phyloP scores from a whole-genome alignment of 2,113 vertebrate species.

The Oplegnathus fasciatus region DNA sequence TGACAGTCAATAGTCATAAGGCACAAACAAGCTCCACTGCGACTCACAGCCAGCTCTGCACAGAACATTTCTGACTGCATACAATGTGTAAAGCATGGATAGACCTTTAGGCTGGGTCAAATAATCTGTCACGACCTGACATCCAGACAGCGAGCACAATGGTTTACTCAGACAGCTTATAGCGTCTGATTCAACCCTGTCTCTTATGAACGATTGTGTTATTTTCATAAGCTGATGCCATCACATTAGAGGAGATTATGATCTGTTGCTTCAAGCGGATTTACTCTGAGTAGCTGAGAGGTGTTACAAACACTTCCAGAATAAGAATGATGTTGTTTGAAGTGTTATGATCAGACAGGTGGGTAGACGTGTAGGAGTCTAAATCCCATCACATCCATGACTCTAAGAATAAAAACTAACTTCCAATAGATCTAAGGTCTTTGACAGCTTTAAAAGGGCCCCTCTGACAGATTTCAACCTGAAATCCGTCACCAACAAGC shows the following conservation, averaged over 20 bases:
- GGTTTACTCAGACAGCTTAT: conserved; percentile 8
- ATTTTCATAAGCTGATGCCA: conserved; percentile 1
- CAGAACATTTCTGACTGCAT: conserved; percentile 7
- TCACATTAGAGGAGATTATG: conserved; percentile 18
- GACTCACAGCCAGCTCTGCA: conserved; percentile 13
- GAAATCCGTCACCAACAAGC: neutral
- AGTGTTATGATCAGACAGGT: neutral
- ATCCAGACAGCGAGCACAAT: neutral
- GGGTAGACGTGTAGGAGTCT: neutral
- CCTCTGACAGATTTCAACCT: neutral
- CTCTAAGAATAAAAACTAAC: neutral
- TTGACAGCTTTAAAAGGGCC: neutral
- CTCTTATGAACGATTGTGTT: neutral
- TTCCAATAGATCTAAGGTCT: neutral
- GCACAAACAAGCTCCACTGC: conserved; percentile 18
- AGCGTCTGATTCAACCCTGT: neutral
- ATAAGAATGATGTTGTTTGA: conserved; percentile 5
- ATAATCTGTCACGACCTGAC: conserved; percentile 8
- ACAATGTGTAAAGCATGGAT: neutral
- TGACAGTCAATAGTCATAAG: conserved; percentile 29
- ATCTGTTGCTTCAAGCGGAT: conserved; percentile 13
- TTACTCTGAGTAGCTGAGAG: neutral
- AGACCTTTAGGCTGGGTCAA: conserved; percentile 4
- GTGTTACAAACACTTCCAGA: conserved; percentile 6
- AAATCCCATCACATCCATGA: conserved; percentile 8